phyloP scores from a whole-genome alignment of 2,113 vertebrate genomes.

The Oryzias celebensis region DNA sequence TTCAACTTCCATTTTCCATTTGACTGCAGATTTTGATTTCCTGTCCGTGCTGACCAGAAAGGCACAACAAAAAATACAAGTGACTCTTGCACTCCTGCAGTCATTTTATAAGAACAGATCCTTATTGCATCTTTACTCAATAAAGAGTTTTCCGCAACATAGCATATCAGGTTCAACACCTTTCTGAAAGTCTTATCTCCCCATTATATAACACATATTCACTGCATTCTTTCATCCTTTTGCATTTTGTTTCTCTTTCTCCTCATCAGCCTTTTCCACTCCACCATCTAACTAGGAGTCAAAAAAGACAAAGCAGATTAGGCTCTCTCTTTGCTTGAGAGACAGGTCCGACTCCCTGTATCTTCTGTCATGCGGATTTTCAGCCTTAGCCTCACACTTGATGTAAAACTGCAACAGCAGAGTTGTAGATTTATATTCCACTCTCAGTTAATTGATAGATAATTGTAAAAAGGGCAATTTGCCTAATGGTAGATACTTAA shows the following conservation, averaged over 20 bases:
- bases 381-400: conserved; percentile 5
- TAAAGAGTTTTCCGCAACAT: not conserved
- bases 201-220: conserved; percentile 17
- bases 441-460: conserved; percentile 8
- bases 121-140: not conserved
- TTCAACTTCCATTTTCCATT: too few relatives aligned
- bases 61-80: not conserved
- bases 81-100: not conserved
- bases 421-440: conserved; percentile 10
- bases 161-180: not conserved
- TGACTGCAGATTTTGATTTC: not conserved
- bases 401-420: conserved; percentile 8
- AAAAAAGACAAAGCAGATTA: conserved; percentile 56
- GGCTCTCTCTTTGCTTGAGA: conserved; percentile 38
- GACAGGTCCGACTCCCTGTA: conserved; percentile 67
- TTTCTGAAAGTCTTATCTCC: not conserved
- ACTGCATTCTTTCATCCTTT: conserved; percentile 3
- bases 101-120: not conserved
- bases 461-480: conserved; percentile 11
- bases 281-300: conserved; percentile 43
- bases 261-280: conserved; percentile 29
- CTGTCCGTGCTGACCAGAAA: not conserved
- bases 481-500: conserved; percentile 7
- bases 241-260: conserved; percentile 9
- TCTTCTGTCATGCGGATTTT: conserved; percentile 48